phyloP scores from a whole-genome alignment of 2,888 invertebrate species.

The Allacma fusca region DNA sequence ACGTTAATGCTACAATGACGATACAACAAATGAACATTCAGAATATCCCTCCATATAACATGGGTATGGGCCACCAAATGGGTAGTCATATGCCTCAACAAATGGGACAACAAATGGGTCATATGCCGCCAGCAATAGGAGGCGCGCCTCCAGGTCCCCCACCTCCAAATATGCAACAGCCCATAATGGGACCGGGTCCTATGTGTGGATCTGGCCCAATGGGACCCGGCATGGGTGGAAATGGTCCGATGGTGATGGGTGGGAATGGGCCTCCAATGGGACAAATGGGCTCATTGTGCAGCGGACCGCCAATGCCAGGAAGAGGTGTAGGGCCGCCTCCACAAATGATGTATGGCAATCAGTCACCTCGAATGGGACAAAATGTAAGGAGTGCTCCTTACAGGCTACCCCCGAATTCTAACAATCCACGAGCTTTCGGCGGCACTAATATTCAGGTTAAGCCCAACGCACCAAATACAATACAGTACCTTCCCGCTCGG shows the following conservation, averaged over 20 bases:
- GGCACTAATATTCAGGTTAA: constrained; percentile 91
- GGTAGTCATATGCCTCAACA: constrained; percentile 46
- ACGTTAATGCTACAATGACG: constrained; percentile 67
- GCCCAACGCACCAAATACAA: constrained; percentile 96
- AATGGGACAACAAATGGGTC: constrained; percentile 54
- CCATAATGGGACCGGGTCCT: constrained; percentile 58
- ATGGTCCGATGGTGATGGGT: constrained; percentile 22
- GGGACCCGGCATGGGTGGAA: constrained; percentile 51
- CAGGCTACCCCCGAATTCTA: constrained; percentile 67
- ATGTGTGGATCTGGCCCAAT: constrained; percentile 48
- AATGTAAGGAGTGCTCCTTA: constrained; percentile 68
- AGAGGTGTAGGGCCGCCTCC: constrained; percentile 57
- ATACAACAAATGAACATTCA: constrained; percentile 68
- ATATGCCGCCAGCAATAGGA: constrained; percentile 50
- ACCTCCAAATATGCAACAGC: constrained; percentile 49
- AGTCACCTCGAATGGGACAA: constrained; percentile 51
- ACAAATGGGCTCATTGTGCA: constrained; percentile 63
- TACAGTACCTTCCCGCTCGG: constrained; percentile 95
- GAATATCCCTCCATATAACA: constrained; percentile 61
- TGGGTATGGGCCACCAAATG: constrained; percentile 52
- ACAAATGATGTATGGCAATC: constrained; percentile 54
- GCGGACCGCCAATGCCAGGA: constrained; percentile 40
- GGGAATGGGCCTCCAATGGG: constrained; percentile 62
- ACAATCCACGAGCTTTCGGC: constrained; percentile 71
- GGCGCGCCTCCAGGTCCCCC: constrained; percentile 45